Base-by-base conservation (phyloP, 2,113 vertebrate species). In the Polypterus bichir region DNA sequence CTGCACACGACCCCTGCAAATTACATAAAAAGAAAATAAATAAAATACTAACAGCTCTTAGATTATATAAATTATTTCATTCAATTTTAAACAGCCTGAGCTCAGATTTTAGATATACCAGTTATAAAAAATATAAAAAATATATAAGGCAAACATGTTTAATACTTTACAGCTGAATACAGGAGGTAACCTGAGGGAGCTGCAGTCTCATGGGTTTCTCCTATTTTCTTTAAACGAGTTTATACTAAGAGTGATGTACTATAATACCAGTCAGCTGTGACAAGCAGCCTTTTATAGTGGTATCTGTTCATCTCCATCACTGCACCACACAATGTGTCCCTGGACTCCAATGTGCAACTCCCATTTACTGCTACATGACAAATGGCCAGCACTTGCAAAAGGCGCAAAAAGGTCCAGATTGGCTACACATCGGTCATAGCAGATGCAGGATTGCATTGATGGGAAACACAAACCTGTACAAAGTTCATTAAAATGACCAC, bases 401-500 rank as follows among this genome's bases (percentile, higher is more conserved):
- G 82, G 83, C 86, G 71, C 79, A 66, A 71, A 78, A 74, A 77
- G 83, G 81, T 65, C 78, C 79, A 3, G 73, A 45, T 68, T 79
- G 80, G 85, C 79, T 86, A 64, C 56, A 87, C 87, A 89, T 83
- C 86, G 89, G 94, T 94, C 94, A 95, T 87, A 89, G 63, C 86
- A 81, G 90, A 81, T 83, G 88, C 57, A 83, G 80, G 67, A 66
- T 46, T 77, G 73, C 74, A 88, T 90, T 85, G 69, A 81, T 83
- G 87, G 89, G 86, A 69, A 62, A 73, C 65, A 63, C 57, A 60
- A 76, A 72, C 69, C 70, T 76, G 52, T 77, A 79, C 78, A 83
- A 70, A 61, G 74, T 89, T 96, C 95, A 98, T 97, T 96, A 95
- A 82, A 74, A 81, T 89, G 88, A 91, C 91, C 92, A 79, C 83